phyloP scores from a whole-genome alignment of 37 sponge, comb jelly and placozoan genomes.

The Hexactinellida sp. region DNA sequence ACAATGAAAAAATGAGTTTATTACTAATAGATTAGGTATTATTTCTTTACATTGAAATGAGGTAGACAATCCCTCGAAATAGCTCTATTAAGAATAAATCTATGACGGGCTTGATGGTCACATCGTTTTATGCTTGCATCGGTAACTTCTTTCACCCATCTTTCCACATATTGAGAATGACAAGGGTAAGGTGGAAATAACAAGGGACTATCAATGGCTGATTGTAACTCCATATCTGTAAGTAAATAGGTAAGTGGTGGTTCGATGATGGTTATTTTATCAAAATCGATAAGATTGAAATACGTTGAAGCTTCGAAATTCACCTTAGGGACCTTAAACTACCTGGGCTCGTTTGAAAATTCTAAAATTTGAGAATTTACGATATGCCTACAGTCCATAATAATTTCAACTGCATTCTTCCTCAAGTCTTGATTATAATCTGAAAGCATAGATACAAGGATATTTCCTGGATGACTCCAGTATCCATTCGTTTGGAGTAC shows the following conservation, averaged over 20 bases:
- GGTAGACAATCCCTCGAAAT: not conserved
- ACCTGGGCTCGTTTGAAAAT: not conserved
- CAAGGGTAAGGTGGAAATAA: not conserved
- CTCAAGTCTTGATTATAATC: not conserved
- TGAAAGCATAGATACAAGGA: conserved; percentile 1
- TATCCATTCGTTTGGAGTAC: not conserved
- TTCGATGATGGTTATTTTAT: not conserved
- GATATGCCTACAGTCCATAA: not conserved
- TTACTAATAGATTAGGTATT: not conserved
- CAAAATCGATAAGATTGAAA: not conserved
- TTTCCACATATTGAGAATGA: not conserved
- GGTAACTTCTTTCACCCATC: not conserved
- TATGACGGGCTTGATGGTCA: not conserved
- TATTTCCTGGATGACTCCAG: not conserved
- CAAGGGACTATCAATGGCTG: not conserved
- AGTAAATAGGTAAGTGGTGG: not conserved
- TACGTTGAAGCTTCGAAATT: not conserved
- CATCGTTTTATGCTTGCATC: not conserved
- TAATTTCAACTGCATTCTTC: not conserved
- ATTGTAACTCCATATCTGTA: not conserved
- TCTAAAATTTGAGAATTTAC: not conserved
- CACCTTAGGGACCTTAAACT: not conserved
- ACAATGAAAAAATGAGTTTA: too few relatives aligned
- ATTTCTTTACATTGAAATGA: not conserved
- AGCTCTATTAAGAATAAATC: not conserved